Evolutionary conservation across 2,797 vertebrate genomes (phyloP).

Genomic region (Fistularia tabacaria): DNA sequence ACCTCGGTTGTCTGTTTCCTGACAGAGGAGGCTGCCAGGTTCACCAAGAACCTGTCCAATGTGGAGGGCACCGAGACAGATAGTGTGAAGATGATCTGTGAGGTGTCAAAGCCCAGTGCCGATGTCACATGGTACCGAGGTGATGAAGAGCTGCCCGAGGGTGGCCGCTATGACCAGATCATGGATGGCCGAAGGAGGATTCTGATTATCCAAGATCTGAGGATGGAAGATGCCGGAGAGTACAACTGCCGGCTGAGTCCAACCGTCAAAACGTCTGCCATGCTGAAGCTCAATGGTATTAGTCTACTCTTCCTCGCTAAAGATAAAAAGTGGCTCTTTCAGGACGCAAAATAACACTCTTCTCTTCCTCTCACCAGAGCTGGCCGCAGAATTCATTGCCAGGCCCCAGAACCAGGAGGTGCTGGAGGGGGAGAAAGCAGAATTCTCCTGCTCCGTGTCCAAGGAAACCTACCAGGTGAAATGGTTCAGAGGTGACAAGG

Average conservation of each 20-base stretch:
- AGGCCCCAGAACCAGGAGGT: conserved; percentile 91
- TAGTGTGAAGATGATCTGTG: conserved; percentile 91
- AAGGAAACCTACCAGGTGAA: conserved; percentile 89
- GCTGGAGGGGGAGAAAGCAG: conserved; percentile 91
- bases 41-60: conserved; percentile 93
- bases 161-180: conserved; percentile 89
- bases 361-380: conserved; percentile 72
- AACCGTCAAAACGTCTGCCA: conserved; percentile 80
- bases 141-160: conserved; percentile 88
- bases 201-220: conserved; percentile 85
- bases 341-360: not conserved
- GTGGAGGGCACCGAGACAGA: conserved; percentile 91
- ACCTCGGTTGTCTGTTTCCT: not conserved
- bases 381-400: conserved; percentile 93
- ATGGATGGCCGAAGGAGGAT: conserved; percentile 87
- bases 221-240: conserved; percentile 83
- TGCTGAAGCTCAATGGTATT: conserved; percentile 88
- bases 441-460: conserved; percentile 92
- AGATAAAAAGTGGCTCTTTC: no score
- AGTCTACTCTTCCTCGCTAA: no score
- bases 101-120: conserved; percentile 88
- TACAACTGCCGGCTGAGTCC: conserved; percentile 88
- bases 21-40: conserved; percentile 91
- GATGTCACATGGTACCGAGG: conserved; percentile 90
- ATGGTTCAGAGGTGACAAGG: conserved; percentile 84